These are phyloP conservation scores for Saxidomus purpurata DNA, from an alignment of 1,140 invertebrate species.

Conservation along the genomic window DNA sequence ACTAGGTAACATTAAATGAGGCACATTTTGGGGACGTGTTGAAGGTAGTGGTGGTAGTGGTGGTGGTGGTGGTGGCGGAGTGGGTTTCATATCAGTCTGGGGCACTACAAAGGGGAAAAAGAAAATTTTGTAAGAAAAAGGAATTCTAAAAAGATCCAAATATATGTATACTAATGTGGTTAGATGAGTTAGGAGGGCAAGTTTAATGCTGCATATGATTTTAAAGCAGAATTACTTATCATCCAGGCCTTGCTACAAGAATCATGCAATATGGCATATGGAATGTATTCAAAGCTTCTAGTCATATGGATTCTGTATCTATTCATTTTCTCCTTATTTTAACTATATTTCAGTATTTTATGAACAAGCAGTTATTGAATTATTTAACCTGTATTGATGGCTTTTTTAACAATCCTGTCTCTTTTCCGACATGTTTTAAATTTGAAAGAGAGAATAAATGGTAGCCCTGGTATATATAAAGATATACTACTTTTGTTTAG, in stretches of 20 bases:
- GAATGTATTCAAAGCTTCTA: conserved; percentile 40
- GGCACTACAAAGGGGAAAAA: conserved; percentile 62
- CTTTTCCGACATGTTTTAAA: too few species aligned
- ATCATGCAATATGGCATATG: background rate
- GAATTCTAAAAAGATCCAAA: conserved; percentile 1
- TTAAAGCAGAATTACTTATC: background rate
- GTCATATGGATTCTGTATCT: too few species aligned
- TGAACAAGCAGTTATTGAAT: too few species aligned
- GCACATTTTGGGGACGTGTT: conserved; percentile 69
- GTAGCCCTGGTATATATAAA: too few species aligned
- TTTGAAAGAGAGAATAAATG: too few species aligned
- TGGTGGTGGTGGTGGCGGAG: conserved; percentile 48
- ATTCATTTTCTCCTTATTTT: too few species aligned
- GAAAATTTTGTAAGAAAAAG: conserved; percentile 36
- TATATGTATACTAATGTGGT: background rate
- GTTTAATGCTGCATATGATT: conserved; percentile 7
- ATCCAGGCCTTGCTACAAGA: background rate
- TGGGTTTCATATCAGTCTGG: conserved; percentile 61
- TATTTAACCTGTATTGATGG: too few species aligned
- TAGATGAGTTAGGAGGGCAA: background rate
- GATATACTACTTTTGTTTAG: too few species aligned
- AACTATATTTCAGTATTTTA: too few species aligned
- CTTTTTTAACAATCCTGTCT: too few species aligned
- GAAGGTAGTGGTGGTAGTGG: conserved; percentile 61
- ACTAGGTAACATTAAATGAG: conserved; percentile 67